Percentiles rank a stretch among this genome's conserved stretches.
Conservation (phyloP, 2,888 invertebrate genomes). For the Tineola bisselliella region DNA sequence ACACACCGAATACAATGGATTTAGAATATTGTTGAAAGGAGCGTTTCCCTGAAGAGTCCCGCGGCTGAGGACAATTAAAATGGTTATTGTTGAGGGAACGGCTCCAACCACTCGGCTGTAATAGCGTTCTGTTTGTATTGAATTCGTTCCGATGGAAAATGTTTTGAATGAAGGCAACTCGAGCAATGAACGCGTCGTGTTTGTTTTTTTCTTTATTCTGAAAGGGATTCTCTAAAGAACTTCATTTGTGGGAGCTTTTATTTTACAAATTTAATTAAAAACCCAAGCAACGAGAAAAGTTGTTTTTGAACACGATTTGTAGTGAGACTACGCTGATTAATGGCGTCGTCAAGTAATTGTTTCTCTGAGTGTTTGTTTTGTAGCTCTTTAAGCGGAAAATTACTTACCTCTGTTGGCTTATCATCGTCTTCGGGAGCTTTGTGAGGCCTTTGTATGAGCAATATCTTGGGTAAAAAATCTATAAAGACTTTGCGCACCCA, state of each 20-base stretch:
- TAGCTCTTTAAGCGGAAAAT: background rate
- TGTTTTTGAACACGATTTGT: constrained; percentile 10
- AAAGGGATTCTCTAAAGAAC: constrained; percentile 40
- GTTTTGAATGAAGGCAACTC: constrained; percentile 46
- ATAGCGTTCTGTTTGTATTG: constrained; percentile 49
- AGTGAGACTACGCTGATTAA: background rate
- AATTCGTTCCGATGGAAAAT: constrained; percentile 45
- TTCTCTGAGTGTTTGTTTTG: constrained; percentile 6
- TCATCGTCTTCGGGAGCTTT: constrained; percentile 75
- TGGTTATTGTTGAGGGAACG: constrained; percentile 45
- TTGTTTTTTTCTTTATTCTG: constrained; percentile 41
- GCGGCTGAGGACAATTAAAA: constrained; percentile 57
- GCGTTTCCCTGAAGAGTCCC: constrained; percentile 42
- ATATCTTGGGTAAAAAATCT: constrained; percentile 83
- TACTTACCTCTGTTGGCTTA: constrained; percentile 60
- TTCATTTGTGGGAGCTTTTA: constrained; percentile 43
- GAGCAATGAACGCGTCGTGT: constrained; percentile 39
- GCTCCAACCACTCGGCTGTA: constrained; percentile 31
- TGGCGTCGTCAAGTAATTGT: constrained; percentile 6
- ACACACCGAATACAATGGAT: constrained; percentile 52
- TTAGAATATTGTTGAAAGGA: constrained; percentile 55
- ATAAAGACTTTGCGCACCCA: constrained; percentile 91
- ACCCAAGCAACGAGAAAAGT: constrained; percentile 20
- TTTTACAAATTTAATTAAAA: constrained; percentile 53
- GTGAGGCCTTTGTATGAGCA: constrained; percentile 88